A percentile compares a stretch with the other conserved stretches of the same genome.
Evolutionary conservation across 2,888 invertebrate genomes (phyloP).

Genomic region (Encarsia formosa): DNA sequence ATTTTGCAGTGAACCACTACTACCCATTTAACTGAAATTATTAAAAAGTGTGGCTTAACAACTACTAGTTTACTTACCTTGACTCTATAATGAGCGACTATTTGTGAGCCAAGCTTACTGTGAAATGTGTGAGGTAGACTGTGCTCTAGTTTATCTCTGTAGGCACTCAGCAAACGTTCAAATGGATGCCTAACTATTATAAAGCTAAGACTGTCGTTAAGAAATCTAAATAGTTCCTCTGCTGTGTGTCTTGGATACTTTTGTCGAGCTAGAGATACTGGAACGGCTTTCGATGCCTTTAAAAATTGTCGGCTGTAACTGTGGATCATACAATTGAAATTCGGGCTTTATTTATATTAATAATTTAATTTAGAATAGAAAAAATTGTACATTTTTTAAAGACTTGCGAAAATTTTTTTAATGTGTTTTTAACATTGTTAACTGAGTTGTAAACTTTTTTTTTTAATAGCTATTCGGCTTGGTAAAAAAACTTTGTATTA

Average conservation of each 20-base stretch:
- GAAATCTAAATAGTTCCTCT: slow-evolving; percentile 67
- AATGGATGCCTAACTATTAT: slow-evolving; percentile 79
- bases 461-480: too few relatives aligned
- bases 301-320: slow-evolving; percentile 72
- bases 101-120: slow-evolving; percentile 73
- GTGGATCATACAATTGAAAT: too few relatives aligned
- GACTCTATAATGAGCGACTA: slow-evolving; percentile 68
- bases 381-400: too few relatives aligned
- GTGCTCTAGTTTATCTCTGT: slow-evolving; percentile 79
- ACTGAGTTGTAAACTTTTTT: too few relatives aligned
- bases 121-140: slow-evolving; percentile 79
- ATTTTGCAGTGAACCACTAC: too few relatives aligned
- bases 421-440: too few relatives aligned
- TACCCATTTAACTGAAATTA: too few relatives aligned
- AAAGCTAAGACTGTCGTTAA: slow-evolving; percentile 74
- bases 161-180: slow-evolving; percentile 75
- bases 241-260: slow-evolving; percentile 74
- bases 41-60: too few relatives aligned
- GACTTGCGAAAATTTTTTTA: too few relatives aligned
- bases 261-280: slow-evolving; percentile 72
- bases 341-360: too few relatives aligned
- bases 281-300: slow-evolving; percentile 72
- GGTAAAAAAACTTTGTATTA: too few relatives aligned
- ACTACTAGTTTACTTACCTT: slow-evolving; percentile 51
- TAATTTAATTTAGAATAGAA: too few relatives aligned